phyloP scores from a whole-genome alignment of 2,888 invertebrate species.

The Craniophora ligustri region DNA sequence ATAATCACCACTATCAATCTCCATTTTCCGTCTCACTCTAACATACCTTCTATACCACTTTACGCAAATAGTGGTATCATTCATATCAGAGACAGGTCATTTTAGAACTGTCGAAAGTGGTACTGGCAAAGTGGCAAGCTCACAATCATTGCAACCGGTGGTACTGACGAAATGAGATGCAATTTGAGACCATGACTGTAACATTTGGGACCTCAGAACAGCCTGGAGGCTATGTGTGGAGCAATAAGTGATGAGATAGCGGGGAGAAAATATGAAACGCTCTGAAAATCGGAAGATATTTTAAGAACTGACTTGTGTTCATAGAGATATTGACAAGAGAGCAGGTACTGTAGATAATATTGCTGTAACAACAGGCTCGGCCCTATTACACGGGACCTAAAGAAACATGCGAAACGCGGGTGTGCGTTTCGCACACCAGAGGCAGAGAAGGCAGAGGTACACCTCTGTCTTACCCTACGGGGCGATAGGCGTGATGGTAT shows the following conservation, averaged over 20 bases:
- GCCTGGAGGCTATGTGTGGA: constrained; percentile 67
- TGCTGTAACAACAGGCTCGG: no score
- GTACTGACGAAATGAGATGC: constrained; percentile 78
- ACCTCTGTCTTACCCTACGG: no score
- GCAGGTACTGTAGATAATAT: no score
- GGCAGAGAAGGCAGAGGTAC: no score
- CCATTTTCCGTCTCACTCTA: constrained; percentile 18
- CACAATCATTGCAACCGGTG: constrained; percentile 77
- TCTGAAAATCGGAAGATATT: no score
- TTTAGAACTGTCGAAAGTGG: constrained; percentile 53
- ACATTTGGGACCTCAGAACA: constrained; percentile 73
- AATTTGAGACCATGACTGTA: constrained; percentile 83
- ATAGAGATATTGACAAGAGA: no score
- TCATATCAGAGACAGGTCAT: constrained; percentile 46
- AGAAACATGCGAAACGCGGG: no score
- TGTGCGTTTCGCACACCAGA: no score
- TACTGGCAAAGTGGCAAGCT: constrained; percentile 68
- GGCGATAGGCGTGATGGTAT: no score
- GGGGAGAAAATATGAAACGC: background rate
- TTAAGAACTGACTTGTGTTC: no score
- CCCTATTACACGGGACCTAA: no score
- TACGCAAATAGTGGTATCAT: constrained; percentile 39
- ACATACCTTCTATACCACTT: constrained; percentile 29
- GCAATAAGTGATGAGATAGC: constrained; percentile 29
- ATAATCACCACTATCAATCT: constrained; percentile 39